Percentiles rank a stretch among this genome's conserved stretches.
phyloP scores from a whole-genome alignment of 1,140 invertebrate species.

The Holcopasites calliopsidis region DNA sequence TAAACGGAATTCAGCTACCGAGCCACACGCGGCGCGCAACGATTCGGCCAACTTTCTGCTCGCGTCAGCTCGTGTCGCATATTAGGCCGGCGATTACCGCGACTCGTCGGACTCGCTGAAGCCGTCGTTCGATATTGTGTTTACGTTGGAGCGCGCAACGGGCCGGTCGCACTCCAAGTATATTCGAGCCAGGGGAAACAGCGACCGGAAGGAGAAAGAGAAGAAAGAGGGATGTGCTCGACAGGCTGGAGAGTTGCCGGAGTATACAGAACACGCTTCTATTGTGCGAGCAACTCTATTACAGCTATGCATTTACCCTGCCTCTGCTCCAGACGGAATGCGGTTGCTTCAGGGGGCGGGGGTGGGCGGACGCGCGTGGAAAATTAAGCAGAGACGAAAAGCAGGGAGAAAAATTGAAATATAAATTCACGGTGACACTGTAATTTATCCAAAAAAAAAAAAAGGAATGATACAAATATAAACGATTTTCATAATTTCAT shows the following conservation, averaged over 20 bases:
- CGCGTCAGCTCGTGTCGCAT: too few species aligned
- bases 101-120: slow-evolving; percentile 9
- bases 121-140: slow-evolving; percentile 57
- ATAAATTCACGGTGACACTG: too few species aligned
- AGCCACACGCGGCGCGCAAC: too few species aligned
- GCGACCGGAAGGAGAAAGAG: neutral
- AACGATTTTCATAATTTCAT: too few species aligned
- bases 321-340: neutral
- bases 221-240: neutral
- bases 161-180: slow-evolving; percentile 26
- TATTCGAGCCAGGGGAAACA: slow-evolving; percentile 6
- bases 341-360: too few species aligned
- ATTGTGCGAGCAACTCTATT: slow-evolving; percentile 61
- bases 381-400: slow-evolving; percentile 16
- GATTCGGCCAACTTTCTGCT: neutral
- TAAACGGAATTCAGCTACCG: too few species aligned
- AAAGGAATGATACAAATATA: too few species aligned
- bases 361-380: slow-evolving; percentile 7
- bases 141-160: slow-evolving; percentile 40
- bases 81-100: too few species aligned
- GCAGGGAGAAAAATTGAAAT: too few species aligned
- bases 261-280: slow-evolving; percentile 24
- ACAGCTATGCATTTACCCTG: slow-evolving; percentile 21
- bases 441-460: too few species aligned
- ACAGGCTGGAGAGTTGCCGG: slow-evolving; percentile 30